Evolutionary conservation across 1,140 invertebrate genomes (phyloP).

Genomic region (Bombus ignitus): DNA sequence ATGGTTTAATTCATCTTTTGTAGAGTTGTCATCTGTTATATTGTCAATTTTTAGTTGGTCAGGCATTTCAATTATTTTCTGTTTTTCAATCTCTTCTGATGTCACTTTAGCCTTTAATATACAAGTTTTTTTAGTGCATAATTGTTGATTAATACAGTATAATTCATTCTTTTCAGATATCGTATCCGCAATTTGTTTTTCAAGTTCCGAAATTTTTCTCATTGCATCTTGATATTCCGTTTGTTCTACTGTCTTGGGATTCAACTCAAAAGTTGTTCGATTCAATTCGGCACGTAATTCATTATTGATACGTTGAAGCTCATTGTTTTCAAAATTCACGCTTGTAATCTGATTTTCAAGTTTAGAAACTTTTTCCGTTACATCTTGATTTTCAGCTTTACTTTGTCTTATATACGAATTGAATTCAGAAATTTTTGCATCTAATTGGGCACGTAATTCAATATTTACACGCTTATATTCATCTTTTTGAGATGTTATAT

Average conservation of each 20-base stretch:
- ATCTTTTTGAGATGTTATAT: conserved; percentile 1
- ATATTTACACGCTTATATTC: conserved; percentile 21
- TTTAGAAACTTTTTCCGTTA: background rate
- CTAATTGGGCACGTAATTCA: conserved; percentile 6
- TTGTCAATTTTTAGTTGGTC: conserved; percentile 28
- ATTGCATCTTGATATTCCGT: background rate
- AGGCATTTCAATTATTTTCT: conserved; percentile 12
- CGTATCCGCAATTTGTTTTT: conserved; percentile 10
- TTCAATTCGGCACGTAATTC: conserved; percentile 4
- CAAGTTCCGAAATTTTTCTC: conserved; percentile 26
- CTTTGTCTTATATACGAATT: background rate
- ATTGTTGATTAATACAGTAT: conserved; percentile 11
- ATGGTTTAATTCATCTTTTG: conserved; percentile 3
- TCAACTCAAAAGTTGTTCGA: background rate
- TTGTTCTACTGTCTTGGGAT: background rate
- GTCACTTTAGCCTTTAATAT: conserved; percentile 8
- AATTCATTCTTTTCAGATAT: conserved; percentile 20
- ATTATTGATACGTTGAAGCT: conserved; percentile 17
- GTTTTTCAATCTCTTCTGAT: background rate
- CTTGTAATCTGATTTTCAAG: background rate
- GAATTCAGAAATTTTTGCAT: conserved; percentile 3
- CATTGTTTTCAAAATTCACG: background rate
- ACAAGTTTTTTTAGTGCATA: background rate
- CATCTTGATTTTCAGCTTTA: background rate
- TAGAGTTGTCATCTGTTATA: background rate